phyloP scores from a whole-genome alignment of 2,113 vertebrate species.

The Shinisaurus crocodilurus region DNA sequence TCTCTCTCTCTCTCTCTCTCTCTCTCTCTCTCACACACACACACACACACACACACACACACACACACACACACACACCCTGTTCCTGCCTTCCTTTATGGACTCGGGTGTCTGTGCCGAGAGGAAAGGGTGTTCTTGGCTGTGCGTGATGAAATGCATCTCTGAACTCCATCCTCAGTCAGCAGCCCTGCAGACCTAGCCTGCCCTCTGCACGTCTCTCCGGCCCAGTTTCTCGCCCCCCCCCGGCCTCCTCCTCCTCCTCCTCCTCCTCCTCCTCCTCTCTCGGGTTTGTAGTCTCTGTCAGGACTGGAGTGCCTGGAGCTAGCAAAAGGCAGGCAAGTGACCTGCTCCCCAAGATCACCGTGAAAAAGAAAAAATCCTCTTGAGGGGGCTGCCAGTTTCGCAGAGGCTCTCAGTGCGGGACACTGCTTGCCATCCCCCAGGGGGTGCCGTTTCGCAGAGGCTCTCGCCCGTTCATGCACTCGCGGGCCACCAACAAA shows the following conservation, averaged over 20 bases:
- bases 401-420: no score
- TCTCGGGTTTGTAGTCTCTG: accelerated
- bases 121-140: neutral
- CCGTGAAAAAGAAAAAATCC: neutral
- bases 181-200: neutral
- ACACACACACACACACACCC: no score
- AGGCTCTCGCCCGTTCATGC: neutral
- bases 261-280: neutral
- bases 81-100: neutral
- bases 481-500: neutral
- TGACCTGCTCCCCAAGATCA: neutral
- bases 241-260: no score
- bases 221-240: no score
- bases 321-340: neutral
- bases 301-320: neutral
- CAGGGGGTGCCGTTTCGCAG: neutral
- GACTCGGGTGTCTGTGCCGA: neutral
- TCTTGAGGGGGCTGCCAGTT: neutral
- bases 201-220: neutral
- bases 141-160: neutral
- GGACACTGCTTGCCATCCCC: neutral
- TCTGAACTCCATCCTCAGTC: no score
- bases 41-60: neutral
- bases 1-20: no score
- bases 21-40: no score